Conservation (phyloP, 2,113 vertebrate species). For the Macrotus californicus region DNA sequence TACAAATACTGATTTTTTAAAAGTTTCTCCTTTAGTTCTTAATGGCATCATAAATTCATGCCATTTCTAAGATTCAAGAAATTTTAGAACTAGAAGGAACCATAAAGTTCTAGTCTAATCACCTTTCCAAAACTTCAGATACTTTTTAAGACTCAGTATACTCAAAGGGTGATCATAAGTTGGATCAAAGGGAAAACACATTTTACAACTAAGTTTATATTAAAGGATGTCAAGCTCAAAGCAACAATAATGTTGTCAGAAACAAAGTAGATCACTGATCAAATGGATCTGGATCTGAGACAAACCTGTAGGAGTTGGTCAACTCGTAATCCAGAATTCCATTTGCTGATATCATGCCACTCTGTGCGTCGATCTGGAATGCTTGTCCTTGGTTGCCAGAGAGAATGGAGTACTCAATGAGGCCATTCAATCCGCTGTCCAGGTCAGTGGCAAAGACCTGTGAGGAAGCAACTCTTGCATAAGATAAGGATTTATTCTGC, state of each 20-base stretch:
- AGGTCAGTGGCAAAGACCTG: slow-evolving; percentile 89
- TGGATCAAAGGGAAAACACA: background rate
- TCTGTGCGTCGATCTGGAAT: slow-evolving; percentile 85
- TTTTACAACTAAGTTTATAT: background rate
- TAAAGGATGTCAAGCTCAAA: background rate
- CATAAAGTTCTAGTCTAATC: background rate
- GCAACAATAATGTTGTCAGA: background rate
- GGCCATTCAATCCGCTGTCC: slow-evolving; percentile 87
- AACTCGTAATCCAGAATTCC: slow-evolving; percentile 86
- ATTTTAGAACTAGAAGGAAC: background rate
- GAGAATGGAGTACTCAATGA: slow-evolving; percentile 87
- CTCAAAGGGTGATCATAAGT: background rate
- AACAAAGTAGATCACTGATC: background rate
- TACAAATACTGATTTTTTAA: background rate
- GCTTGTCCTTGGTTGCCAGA: slow-evolving; percentile 86
- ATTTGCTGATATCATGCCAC: slow-evolving; percentile 85
- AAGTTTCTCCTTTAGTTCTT: background rate
- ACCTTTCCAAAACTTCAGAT: background rate
- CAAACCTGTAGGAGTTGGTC: slow-evolving; percentile 87
- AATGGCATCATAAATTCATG: background rate
- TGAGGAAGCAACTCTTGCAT: slow-evolving; percentile 47
- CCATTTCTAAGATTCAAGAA: no score
- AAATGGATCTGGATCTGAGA: accelerated
- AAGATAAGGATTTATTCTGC: slow-evolving; percentile 40
- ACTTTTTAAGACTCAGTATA: background rate